Evolutionary conservation across 2,113 vertebrate species (phyloP).

Genomic region (Ptychochromis oligacanthus): DNA sequence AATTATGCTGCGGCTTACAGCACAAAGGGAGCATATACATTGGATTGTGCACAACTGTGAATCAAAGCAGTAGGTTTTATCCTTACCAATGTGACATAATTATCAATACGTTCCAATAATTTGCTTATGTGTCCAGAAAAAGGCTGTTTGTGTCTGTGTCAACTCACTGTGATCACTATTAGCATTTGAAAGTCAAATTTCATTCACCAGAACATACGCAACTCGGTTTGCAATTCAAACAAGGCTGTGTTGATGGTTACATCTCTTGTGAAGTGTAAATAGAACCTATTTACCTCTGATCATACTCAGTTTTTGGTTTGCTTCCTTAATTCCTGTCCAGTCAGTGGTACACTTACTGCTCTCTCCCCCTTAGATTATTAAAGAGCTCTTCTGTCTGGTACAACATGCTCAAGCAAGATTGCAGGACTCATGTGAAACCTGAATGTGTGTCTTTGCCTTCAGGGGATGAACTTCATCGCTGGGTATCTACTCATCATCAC

Average conservation of each 20-base stretch:
- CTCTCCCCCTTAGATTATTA: background rate
- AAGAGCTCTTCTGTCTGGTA: background rate
- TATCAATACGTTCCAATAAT: background rate
- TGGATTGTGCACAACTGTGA: too few relatives aligned
- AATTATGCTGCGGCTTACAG: too few relatives aligned
- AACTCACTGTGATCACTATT: background rate
- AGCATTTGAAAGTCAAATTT: conserved; percentile 55
- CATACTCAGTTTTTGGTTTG: background rate
- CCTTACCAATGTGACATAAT: background rate
- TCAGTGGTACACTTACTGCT: background rate
- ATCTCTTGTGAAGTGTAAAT: background rate
- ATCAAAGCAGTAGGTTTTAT: background rate
- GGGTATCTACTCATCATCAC: conserved; percentile 93
- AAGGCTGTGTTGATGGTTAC: background rate
- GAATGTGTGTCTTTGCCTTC: conserved; percentile 48
- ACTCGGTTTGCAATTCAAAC: conserved; percentile 47
- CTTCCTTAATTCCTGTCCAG: background rate
- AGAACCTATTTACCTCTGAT: background rate
- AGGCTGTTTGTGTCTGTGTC: background rate
- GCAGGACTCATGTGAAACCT: background rate
- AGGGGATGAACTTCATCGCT: conserved; percentile 98
- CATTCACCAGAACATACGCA: background rate
- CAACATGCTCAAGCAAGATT: background rate
- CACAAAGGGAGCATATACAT: too few relatives aligned
- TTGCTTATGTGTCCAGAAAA: background rate